Base-by-base conservation (phyloP, 2,888 invertebrate species). In the Teleiodes luculella region DNA sequence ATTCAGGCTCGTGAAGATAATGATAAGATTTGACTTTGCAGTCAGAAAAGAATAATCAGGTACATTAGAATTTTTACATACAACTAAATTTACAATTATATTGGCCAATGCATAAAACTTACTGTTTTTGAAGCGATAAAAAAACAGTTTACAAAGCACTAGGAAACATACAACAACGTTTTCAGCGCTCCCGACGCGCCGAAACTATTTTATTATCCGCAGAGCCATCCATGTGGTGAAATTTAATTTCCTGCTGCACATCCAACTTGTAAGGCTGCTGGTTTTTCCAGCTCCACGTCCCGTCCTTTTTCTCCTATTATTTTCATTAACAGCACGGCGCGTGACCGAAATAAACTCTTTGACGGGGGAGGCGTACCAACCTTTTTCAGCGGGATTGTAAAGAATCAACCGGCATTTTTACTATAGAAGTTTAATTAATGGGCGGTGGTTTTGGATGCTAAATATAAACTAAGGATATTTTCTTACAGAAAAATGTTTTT, bases 321-420 rank as follows among this genome's bases (percentile, higher is more conserved):
- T 83, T 82, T 83, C 80, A 83, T 83, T 84, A 83, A 79, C 80
- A 76, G 73, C 68, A 66, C 54, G 49, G 68, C 67, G 70, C 83
- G 83, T 84, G 85, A 83, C 79, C 73, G 66, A 81, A 83, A 83
- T 83, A 82, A 80, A 82, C 70, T 76, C 72, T 77, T 73, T 72
- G 75, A 74, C 65, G 66, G 57, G 20, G 28, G 14, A 59, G 52
- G 59, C 65, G 66, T 68, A 72, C 72, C 7, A 66, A 69, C 62
- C 60, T 68, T 70, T 67, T 52, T 31, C n/a, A 53, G 59, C 61
- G 63, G 63, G 63, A 64, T 66, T 61, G 67, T 70, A 66, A 72
- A 67, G 68, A 72, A 70, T 72, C 67, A 65, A 59, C 66, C 64
- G 64, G 62, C 61, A 63, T 64, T 66, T 70, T 70, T 16, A 70